Percentiles rank a stretch among this genome's conserved stretches.
Evolutionary conservation across 2,888 invertebrate species (phyloP).

Genomic region (Polyommatus iphigenia): DNA sequence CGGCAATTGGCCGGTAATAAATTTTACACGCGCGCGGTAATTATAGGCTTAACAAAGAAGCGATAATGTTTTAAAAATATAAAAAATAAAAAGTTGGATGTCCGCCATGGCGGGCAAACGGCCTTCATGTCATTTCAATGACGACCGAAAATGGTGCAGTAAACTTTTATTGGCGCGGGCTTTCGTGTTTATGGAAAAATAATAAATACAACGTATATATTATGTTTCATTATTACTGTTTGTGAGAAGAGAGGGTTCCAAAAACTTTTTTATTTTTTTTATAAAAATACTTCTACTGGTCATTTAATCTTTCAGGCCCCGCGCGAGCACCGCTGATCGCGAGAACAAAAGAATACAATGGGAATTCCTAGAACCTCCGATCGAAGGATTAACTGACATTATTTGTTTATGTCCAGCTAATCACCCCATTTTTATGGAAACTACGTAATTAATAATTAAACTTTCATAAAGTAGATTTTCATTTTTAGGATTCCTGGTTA

Average conservation of each 20-base stretch:
- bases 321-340: too few species aligned
- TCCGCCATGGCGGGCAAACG: slow-evolving; percentile 60
- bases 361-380: too few species aligned
- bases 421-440: too few species aligned
- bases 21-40: background rate
- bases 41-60: slow-evolving; percentile 2
- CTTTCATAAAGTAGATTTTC: too few species aligned
- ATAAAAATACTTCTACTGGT: background rate
- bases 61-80: slow-evolving; percentile 16
- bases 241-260: background rate
- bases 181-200: slow-evolving; percentile 24
- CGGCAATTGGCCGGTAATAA: background rate
- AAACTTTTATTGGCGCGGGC: slow-evolving; percentile 6
- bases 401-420: too few species aligned
- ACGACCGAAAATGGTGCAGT: slow-evolving; percentile 41
- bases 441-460: too few species aligned
- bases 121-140: slow-evolving; percentile 65
- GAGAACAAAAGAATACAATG: too few species aligned
- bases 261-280: too few species aligned
- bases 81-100: slow-evolving; percentile 49
- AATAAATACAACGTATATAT: background rate
- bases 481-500: too few species aligned
- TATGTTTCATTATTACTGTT: background rate
- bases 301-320: too few species aligned
- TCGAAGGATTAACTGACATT: background rate